Conservation (phyloP, 2,888 invertebrate species). For the Trilocha varians region DNA sequence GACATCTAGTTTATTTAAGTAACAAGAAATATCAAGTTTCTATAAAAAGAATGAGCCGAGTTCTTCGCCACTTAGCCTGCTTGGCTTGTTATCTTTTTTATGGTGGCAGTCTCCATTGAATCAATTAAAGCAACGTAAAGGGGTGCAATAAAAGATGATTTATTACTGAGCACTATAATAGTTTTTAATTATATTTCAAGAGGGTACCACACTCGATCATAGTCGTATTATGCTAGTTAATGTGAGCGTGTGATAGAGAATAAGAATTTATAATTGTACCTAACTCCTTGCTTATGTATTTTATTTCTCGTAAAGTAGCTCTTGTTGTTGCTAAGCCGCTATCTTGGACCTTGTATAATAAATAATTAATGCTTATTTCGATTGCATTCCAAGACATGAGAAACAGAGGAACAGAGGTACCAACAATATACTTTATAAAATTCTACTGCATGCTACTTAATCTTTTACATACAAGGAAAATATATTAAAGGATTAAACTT, state of each 20-base stretch:
- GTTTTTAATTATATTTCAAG: conserved; percentile 60
- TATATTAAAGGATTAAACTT: too few species aligned
- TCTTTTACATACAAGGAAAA: too few species aligned
- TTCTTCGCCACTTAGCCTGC: neutral
- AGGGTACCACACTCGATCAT: conserved; percentile 17
- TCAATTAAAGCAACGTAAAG: conserved; percentile 53
- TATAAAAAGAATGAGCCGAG: neutral
- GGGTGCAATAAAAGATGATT: conserved; percentile 60
- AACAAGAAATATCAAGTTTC: neutral
- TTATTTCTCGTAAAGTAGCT: too few species aligned
- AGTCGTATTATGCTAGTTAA: neutral
- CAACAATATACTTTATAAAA: too few species aligned
- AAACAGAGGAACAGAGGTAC: too few species aligned
- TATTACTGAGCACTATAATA: conserved; percentile 48
- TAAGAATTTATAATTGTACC: neutral
- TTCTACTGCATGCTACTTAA: too few species aligned
- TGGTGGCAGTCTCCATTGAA: conserved; percentile 44
- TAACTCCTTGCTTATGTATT: too few species aligned
- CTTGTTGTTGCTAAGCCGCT: too few species aligned
- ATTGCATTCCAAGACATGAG: too few species aligned
- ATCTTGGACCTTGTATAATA: too few species aligned
- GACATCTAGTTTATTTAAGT: neutral
- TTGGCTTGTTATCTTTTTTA: conserved; percentile 51
- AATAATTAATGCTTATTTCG: too few species aligned
- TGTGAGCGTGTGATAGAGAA: neutral